phyloP scores from a whole-genome alignment of 2,113 vertebrate genomes.

The Gnathonemus longibarbis region DNA sequence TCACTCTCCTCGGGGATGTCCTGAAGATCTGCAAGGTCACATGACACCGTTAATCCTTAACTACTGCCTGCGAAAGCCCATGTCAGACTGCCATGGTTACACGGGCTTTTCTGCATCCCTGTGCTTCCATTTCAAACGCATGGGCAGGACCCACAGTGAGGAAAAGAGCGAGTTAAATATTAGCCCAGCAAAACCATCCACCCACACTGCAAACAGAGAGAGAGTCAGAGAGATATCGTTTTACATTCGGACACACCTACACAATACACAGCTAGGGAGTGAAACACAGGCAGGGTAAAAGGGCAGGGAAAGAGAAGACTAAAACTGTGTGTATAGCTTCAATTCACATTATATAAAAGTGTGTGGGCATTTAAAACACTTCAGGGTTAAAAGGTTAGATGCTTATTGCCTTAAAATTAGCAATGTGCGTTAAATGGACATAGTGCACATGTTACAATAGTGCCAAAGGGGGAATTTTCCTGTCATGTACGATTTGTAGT shows the following conservation, averaged over 20 bases:
- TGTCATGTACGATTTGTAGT: not conserved
- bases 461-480: not conserved
- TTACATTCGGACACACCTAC: constrained; percentile 21
- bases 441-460: not conserved
- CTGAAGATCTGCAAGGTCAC: constrained; percentile 69
- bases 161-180: constrained; percentile 28
- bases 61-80: not conserved
- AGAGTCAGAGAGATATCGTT: constrained; percentile 6
- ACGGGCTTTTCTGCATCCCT: not conserved
- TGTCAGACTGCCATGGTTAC: not conserved
- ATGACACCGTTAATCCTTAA: not conserved
- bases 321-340: not conserved
- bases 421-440: not conserved
- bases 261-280: constrained; percentile 5
- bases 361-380: constrained; percentile 15
- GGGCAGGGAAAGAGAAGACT: not conserved
- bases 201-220: constrained; percentile 31
- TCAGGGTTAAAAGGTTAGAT: constrained; percentile 13
- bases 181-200: constrained; percentile 23
- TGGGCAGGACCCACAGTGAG: not conserved
- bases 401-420: not conserved
- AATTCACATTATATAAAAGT: constrained; percentile 22
- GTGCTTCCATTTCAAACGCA: not conserved
- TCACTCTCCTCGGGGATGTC: constrained; percentile 88
- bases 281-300: constrained; percentile 8